phyloP scores from a whole-genome alignment of 2,113 vertebrate species.

The Oncorhynchus masou region DNA sequence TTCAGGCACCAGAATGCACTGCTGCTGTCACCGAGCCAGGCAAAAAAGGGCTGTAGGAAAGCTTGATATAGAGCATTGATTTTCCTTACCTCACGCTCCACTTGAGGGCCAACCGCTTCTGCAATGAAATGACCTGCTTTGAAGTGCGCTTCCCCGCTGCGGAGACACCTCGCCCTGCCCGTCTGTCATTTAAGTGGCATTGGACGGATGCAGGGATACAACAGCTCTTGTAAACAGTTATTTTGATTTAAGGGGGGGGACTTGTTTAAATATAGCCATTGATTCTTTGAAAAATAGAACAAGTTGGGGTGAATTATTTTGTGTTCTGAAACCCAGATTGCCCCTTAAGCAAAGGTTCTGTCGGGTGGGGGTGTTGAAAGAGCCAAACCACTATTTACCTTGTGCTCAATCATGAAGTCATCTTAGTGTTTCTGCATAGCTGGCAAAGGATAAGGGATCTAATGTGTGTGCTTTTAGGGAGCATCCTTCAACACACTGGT shows the following conservation, averaged over 20 bases:
- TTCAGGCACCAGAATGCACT: conserved; percentile 26
- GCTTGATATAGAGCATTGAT: conserved; percentile 21
- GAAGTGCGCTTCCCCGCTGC: conserved; percentile 32
- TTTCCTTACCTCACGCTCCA: conserved; percentile 49
- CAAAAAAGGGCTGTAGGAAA: conserved; percentile 25
- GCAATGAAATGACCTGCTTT: conserved; percentile 57
- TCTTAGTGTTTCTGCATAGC: conserved; percentile 2
- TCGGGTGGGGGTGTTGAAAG: neutral
- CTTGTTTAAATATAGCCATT: too few species aligned
- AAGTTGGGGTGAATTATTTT: too few species aligned
- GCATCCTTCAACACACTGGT: neutral
- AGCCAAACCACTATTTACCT: conserved; percentile 17
- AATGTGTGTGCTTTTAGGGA: neutral
- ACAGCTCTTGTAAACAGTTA: neutral
- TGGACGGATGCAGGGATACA: neutral
- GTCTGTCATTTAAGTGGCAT: conserved; percentile 8
- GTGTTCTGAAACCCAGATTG: too few species aligned
- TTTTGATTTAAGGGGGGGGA: neutral
- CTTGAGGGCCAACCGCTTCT: conserved; percentile 40
- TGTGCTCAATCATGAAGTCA: conserved; percentile 19
- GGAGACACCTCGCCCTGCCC: conserved; percentile 33
- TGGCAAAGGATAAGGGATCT: neutral
- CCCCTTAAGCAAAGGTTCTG: too few species aligned
- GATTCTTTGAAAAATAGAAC: too few species aligned
- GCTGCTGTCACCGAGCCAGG: conserved; percentile 24